Conservation (phyloP, 2,888 invertebrate genomes). For the Ethmia dodecea region DNA sequence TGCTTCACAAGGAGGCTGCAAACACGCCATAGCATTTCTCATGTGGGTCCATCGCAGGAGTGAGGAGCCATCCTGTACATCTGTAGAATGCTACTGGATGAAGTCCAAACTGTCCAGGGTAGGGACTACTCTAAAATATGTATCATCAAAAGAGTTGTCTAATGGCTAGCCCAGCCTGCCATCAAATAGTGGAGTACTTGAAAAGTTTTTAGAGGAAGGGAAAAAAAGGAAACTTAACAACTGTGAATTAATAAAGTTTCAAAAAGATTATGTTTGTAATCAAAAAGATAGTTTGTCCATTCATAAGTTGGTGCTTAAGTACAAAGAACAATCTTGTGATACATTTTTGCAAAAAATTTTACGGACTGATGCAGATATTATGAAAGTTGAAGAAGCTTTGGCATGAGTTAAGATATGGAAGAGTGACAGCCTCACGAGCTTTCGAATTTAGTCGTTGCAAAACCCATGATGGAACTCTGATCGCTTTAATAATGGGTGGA, state of each 20-base stretch:
- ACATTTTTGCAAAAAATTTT: too few species aligned
- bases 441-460: conserved; percentile 13
- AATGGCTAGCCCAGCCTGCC: too few species aligned
- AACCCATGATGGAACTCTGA: conserved; percentile 12
- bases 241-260: too few species aligned
- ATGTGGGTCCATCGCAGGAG: background rate
- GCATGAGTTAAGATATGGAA: conserved; percentile 18
- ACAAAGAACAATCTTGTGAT: too few species aligned
- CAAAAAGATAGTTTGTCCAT: too few species aligned
- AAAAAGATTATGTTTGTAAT: too few species aligned
- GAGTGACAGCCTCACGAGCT: conserved; percentile 17
- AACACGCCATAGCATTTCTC: background rate
- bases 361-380: background rate
- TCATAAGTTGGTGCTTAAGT: too few species aligned
- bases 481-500: conserved; percentile 15
- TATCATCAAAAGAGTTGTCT: background rate
- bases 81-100: background rate
- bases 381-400: conserved; percentile 8
- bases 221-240: too few species aligned
- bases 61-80: background rate
- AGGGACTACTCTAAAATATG: background rate
- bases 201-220: too few species aligned
- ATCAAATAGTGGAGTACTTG: too few species aligned
- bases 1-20: conserved; percentile 15
- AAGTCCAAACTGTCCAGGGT: background rate